Evolutionary conservation across 1,140 invertebrate genomes (phyloP).

Genomic region (Mya arenaria): DNA sequence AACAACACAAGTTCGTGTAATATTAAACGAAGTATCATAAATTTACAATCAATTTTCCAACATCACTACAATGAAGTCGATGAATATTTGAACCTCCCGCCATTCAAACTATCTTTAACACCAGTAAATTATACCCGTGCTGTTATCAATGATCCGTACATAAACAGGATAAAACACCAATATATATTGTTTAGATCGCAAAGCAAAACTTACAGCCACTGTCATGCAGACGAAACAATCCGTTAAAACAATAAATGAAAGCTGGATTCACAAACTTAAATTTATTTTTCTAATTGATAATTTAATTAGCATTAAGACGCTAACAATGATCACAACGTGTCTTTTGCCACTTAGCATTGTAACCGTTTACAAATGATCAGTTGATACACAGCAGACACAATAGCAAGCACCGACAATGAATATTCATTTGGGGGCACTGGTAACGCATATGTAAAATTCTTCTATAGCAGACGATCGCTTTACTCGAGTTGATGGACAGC

Average conservation of each 20-base stretch:
- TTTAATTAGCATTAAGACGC: constrained; percentile 26
- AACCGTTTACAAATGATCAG: constrained; percentile 54
- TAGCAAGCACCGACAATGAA: constrained; percentile 48
- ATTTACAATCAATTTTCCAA: too few relatives aligned
- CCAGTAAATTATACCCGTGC: constrained; percentile 40
- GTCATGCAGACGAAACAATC: too few relatives aligned
- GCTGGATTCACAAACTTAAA: too few relatives aligned
- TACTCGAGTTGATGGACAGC: neutral
- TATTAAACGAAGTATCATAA: too few relatives aligned
- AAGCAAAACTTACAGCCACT: too few relatives aligned
- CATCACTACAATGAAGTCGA: neutral
- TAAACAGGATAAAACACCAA: constrained; percentile 27
- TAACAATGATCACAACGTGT: constrained; percentile 53
- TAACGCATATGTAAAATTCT: constrained; percentile 28
- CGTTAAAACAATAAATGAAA: too few relatives aligned
- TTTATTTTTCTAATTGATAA: constrained; percentile 40
- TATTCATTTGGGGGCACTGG: constrained; percentile 51
- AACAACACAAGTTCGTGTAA: too few relatives aligned
- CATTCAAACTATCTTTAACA: constrained; percentile 21
- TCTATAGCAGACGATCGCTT: constrained; percentile 34
- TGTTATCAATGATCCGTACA: constrained; percentile 49
- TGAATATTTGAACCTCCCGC: constrained; percentile 24
- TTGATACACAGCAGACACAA: constrained; percentile 56
- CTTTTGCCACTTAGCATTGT: constrained; percentile 52
- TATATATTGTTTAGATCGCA: constrained; percentile 47